These are phyloP conservation scores for Meghimatium bilineatum DNA, from an alignment of 2,888 invertebrate species.

Conservation along the genomic window DNA sequence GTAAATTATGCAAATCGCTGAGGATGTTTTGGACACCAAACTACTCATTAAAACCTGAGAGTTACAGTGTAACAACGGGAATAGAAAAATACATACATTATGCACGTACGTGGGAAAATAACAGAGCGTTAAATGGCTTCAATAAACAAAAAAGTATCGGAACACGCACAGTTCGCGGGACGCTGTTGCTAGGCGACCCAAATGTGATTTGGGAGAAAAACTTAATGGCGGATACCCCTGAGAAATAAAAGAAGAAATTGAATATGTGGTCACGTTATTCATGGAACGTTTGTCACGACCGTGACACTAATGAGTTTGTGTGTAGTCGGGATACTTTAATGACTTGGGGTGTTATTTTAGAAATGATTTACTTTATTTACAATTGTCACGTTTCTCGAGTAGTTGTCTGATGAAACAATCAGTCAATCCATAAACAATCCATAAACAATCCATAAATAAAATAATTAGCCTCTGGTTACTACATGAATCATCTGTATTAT, in stretches of 20 bases:
- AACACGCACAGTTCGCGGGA: background rate
- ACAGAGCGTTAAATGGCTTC: background rate
- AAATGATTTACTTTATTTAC: no score
- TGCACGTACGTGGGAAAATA: background rate
- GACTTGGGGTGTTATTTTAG: no score
- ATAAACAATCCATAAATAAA: no score
- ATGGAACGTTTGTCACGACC: background rate
- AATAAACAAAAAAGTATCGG: background rate
- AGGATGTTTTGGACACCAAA: background rate
- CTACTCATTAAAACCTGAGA: background rate
- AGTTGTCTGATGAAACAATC: no score
- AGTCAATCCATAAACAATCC: no score
- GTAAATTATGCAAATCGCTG: background rate
- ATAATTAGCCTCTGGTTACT: no score
- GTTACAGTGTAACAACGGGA: background rate
- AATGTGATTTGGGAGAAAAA: background rate
- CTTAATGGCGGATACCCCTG: background rate
- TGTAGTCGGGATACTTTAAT: no score
- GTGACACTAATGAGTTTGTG: background rate
- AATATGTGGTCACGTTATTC: background rate
- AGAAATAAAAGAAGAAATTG: background rate
- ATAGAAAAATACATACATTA: background rate
- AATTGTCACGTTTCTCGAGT: no score
- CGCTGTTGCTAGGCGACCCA: constrained; percentile 1
- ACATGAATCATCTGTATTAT: no score